A percentile compares a stretch with the other conserved stretches of the same genome.
Conservation (phyloP, 1,140 invertebrate species). For the Zaprionus kolodkinae region DNA sequence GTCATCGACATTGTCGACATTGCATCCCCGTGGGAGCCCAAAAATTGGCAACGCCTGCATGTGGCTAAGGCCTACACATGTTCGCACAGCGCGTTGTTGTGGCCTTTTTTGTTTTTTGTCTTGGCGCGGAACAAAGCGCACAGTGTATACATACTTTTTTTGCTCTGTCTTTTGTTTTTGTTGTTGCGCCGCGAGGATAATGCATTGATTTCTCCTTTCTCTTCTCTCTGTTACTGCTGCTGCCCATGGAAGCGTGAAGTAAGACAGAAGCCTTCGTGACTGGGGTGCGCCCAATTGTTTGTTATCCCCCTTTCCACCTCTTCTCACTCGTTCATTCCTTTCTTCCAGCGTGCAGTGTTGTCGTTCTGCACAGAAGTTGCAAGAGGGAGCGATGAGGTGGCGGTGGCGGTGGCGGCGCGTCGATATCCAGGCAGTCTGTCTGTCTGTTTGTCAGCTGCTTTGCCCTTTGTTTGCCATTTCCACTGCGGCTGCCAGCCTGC, state of each 20-base stretch:
- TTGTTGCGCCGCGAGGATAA: constrained; percentile 57
- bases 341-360: constrained; percentile 15
- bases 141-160: constrained; percentile 29
- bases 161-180: constrained; percentile 49
- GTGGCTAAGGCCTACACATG: constrained; percentile 52
- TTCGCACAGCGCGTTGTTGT: constrained; percentile 44
- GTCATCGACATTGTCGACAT: constrained; percentile 52
- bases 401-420: neutral
- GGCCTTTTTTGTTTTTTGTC: constrained; percentile 20
- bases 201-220: constrained; percentile 71
- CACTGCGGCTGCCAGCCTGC: constrained; percentile 5
- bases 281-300: constrained; percentile 54
- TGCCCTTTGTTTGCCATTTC: constrained; percentile 38
- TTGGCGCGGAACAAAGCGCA: constrained; percentile 48
- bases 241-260: constrained; percentile 72
- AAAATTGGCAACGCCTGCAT: constrained; percentile 49
- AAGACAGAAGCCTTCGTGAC: constrained; percentile 50
- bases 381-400: no score
- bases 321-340: constrained; percentile 3
- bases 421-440: constrained; percentile 7
- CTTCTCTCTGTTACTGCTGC: constrained; percentile 44
- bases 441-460: neutral
- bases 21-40: constrained; percentile 75
- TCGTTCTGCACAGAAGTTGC: constrained; percentile 13
- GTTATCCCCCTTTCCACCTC: constrained; percentile 23